Conservation (phyloP, 2,888 invertebrate species). For the Platycheirus albimanus region DNA sequence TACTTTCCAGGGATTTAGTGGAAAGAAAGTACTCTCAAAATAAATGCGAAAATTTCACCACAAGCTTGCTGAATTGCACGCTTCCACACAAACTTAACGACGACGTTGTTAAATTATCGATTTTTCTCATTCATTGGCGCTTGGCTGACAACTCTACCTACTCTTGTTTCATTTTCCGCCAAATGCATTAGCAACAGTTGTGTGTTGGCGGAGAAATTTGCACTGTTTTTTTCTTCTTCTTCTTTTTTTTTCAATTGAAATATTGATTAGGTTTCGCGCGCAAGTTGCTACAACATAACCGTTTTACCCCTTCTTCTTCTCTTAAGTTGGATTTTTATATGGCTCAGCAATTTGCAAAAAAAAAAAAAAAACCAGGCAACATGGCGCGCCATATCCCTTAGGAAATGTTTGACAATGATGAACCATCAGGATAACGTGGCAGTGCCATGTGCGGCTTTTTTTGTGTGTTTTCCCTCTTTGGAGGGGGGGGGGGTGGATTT, state of each 20-base stretch:
- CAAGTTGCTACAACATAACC: slow-evolving; percentile 28
- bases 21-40: slow-evolving; percentile 61
- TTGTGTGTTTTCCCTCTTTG: not conserved
- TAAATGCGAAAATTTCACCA: slow-evolving; percentile 59
- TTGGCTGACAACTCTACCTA: slow-evolving; percentile 16
- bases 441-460: slow-evolving; percentile 45
- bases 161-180: slow-evolving; percentile 47
- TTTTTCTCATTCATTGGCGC: slow-evolving; percentile 31
- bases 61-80: slow-evolving; percentile 26
- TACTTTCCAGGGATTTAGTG: not conserved
- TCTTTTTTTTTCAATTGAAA: slow-evolving; percentile 28
- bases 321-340: not conserved
- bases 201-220: slow-evolving; percentile 51
- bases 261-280: slow-evolving; percentile 63
- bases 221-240: not conserved
- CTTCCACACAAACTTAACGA: slow-evolving; percentile 33
- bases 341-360: not conserved
- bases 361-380: not conserved
- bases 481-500: not conserved
- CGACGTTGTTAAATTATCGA: slow-evolving; percentile 40
- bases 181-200: slow-evolving; percentile 70
- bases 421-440: slow-evolving; percentile 41
- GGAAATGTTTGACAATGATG: slow-evolving; percentile 21
- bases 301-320: slow-evolving; percentile 15
- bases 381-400: not conserved